Base-by-base conservation (phyloP, 2,888 invertebrate genomes). In the Allacma fusca region DNA sequence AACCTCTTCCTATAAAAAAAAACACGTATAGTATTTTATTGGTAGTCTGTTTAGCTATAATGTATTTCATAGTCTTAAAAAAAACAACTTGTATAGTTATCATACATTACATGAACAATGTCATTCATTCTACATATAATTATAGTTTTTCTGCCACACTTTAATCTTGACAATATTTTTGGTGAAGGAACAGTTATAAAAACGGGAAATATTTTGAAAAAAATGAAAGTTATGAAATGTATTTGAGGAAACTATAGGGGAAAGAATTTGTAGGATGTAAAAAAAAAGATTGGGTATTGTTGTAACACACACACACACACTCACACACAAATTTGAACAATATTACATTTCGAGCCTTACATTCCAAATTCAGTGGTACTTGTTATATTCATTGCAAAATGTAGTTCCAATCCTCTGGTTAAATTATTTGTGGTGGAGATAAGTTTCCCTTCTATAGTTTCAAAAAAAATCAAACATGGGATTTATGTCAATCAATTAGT, bases 81-180 rank as follows among this genome's bases (percentile, higher is more conserved):
- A n/a, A n/a, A 34, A 34, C 34, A 34, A 7, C 34, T 7, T 34
- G 9, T 34, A 34, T 34, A 7, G 34, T n/a, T n/a, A n/a, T n/a
- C 34, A 9, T 34, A 34, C 9, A 34, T 34, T 7, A 34, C 34
- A 34, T 7, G 9, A 34, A 34, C 4, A 34, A 34, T 34, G 34
- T 34, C 34, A 34, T 34, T 34, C 50, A 50, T 50, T 50, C 19
- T 50, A 50, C n/a, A 50, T 50, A 50, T 50, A 50, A 13, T 50
- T 50, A 1, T n/a, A 50, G 50, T n/a, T 34, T 34, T 9, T 34
- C 34, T 34, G 34, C 34, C 34, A 34, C 50, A 50, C 50, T 50
- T 50, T 50, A 50, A 50, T 50, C 50, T 50, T 50, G 50, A 50
- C 50, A 50, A 50, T 50, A 50, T 50, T 50, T 50, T 50, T 50